Percentiles rank a stretch among this genome's conserved stretches.
Conservation (phyloP, 1,140 invertebrate genomes). For the Amyelois transitella region DNA sequence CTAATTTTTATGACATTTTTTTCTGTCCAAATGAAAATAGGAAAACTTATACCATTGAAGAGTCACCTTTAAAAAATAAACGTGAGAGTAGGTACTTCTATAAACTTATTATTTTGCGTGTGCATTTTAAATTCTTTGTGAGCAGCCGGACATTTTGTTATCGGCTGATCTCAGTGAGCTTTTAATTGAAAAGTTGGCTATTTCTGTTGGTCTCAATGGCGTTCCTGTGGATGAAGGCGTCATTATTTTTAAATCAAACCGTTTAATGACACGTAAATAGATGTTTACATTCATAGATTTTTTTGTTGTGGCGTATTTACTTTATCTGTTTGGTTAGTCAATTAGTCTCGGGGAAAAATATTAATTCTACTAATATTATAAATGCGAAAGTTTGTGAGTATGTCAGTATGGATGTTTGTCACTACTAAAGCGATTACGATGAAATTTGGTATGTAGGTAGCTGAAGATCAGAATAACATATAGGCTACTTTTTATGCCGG, state of each 20-base stretch:
- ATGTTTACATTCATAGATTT: constrained; percentile 25
- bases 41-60: too few species aligned
- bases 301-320: background rate
- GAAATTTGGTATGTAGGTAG: too few species aligned
- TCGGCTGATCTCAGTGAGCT: constrained; percentile 38
- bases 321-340: background rate
- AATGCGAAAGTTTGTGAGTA: too few species aligned
- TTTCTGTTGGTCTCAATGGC: constrained; percentile 21
- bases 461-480: too few species aligned
- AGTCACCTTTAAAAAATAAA: too few species aligned
- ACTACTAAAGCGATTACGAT: too few species aligned
- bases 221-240: constrained; percentile 16
- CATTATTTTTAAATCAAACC: constrained; percentile 19
- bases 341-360: background rate
- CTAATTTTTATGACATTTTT: too few species aligned
- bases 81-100: too few species aligned
- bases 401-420: too few species aligned
- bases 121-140: constrained; percentile 7
- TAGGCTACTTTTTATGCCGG: too few species aligned
- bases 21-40: too few species aligned
- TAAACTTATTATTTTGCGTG: background rate
- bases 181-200: constrained; percentile 58
- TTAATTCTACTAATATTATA: too few species aligned
- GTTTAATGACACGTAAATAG: constrained; percentile 44
- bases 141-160: constrained; percentile 58